Base-by-base conservation (phyloP, 2,113 vertebrate species). In the Fregetta grallaria region DNA sequence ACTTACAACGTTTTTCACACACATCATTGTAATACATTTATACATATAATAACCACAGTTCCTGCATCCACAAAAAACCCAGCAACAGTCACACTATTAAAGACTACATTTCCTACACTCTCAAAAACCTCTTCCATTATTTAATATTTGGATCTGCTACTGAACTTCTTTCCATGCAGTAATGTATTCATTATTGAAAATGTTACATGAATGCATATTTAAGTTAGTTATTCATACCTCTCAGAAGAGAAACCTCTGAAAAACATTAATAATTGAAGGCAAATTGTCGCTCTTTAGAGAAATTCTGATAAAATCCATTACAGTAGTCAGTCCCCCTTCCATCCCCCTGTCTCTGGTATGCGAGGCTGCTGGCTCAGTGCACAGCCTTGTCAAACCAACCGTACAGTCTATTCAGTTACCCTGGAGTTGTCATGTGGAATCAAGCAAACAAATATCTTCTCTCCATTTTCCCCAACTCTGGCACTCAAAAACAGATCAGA, bases 341-440 rank as follows among this genome's bases (percentile, higher is more conserved):
- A 97, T 94, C 91, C 96, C 97, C 96, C 97, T 90, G 91, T 12
- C 95, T 98, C 92, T 97, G 97, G 97, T 93, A 97, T 97, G 97
- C 15, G 75, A 92, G 93, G 90, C 96, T 94, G 96, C 96, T 97
- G 97, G 96, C 88, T 91, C 53, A 7, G 55, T 53, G 95, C 86
- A 59, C 93, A 97, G 97, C 96, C 95, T 94, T 96, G 96, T 87
- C 96, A 98, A 96, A 84, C 96, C 96, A 88, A 97, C 63, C 96
- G 65, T 96, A 36, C 86, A 92, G 96, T 6, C 96, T 97, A 44
- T 65, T 90, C 97, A 98, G 95, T 97, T 93, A 96, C 97, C 97
- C 97, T 94, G 97, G 95, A 94, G 90, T 97, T 98, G 97, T 97
- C 97, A 98, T 98, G 97, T 97, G 96, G 97, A 97, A 98, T 98